A percentile compares a stretch with the other conserved stretches of the same genome.
These are phyloP conservation scores for Lysandra coridon DNA, from an alignment of 2,888 invertebrate genomes.

Conservation along the genomic window DNA sequence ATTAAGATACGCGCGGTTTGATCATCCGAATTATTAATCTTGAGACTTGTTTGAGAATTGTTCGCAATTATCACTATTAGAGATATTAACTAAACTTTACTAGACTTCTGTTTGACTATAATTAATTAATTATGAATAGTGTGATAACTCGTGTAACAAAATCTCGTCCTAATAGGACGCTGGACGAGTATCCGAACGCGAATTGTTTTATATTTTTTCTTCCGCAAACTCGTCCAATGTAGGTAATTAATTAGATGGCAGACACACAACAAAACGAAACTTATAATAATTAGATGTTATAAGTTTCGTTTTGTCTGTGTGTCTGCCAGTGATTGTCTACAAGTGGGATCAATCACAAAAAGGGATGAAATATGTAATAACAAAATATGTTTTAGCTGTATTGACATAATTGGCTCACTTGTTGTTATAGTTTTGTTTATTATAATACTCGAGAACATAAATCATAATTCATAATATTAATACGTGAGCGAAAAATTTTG, in stretches of 20 bases:
- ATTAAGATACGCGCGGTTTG: slow-evolving; percentile 4
- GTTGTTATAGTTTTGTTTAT: background rate
- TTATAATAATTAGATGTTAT: too few species aligned
- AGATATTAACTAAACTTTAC: background rate
- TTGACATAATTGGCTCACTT: background rate
- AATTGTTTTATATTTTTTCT: too few species aligned
- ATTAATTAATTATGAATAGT: too few species aligned
- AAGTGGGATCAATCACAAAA: too few species aligned
- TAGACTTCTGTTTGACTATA: background rate
- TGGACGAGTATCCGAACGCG: background rate
- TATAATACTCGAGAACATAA: background rate
- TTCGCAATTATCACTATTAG: background rate
- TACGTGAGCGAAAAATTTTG: too few species aligned
- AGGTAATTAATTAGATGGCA: too few species aligned
- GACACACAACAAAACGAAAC: too few species aligned
- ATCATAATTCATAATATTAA: too few species aligned
- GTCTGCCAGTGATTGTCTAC: background rate
- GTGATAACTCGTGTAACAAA: background rate
- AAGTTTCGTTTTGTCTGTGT: background rate
- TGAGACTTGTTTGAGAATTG: background rate
- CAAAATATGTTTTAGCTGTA: background rate
- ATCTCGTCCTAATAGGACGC: background rate
- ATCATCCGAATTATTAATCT: background rate
- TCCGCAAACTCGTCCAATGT: too few species aligned
- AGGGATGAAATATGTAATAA: background rate